Percentiles rank a stretch among this genome's conserved stretches.
Evolutionary conservation across 2,888 invertebrate species (phyloP).

Genomic region (Ophion slaviceki): DNA sequence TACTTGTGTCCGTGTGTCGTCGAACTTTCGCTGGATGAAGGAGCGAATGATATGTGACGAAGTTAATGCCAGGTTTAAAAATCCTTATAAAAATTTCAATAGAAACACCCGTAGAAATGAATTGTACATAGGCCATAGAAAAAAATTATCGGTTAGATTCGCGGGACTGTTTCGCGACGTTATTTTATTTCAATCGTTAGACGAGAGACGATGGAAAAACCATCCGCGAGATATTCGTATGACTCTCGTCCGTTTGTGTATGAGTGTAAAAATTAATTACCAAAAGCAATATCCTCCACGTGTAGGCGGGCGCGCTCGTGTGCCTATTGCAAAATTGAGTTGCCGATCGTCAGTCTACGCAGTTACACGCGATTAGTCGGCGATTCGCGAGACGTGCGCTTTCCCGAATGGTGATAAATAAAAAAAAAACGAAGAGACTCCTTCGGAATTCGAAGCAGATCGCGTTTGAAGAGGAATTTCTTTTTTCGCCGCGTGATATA

Average conservation of each 20-base stretch:
- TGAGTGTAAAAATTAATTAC: constrained; percentile 25
- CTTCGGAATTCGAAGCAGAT: constrained; percentile 26
- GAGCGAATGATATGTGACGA: constrained; percentile 67
- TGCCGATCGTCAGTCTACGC: constrained; percentile 42
- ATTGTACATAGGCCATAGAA: constrained; percentile 59
- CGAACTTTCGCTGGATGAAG: constrained; percentile 63
- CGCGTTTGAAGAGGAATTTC: constrained; percentile 38
- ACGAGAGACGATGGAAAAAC: constrained; percentile 15
- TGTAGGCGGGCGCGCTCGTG: constrained; percentile 21
- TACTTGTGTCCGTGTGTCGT: constrained; percentile 11
- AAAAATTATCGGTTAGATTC: constrained; percentile 38
- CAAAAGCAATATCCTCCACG: constrained; percentile 42
- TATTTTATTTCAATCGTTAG: constrained; percentile 21
- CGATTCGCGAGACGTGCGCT: constrained; percentile 38
- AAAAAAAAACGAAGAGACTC: constrained; percentile 24
- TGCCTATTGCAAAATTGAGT: constrained; percentile 48
- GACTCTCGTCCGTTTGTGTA: constrained; percentile 19
- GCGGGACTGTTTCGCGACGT: constrained; percentile 1
- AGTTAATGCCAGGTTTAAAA: constrained; percentile 54
- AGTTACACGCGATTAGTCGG: constrained; percentile 39
- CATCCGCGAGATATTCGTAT: constrained; percentile 19
- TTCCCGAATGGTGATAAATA: constrained; percentile 14
- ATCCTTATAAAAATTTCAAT: constrained; percentile 62
- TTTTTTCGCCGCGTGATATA: constrained; percentile 33
- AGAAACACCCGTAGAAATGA: constrained; percentile 67